Evolutionary conservation across 1,140 invertebrate genomes (phyloP).

Genomic region (Drosophila simulans): DNA sequence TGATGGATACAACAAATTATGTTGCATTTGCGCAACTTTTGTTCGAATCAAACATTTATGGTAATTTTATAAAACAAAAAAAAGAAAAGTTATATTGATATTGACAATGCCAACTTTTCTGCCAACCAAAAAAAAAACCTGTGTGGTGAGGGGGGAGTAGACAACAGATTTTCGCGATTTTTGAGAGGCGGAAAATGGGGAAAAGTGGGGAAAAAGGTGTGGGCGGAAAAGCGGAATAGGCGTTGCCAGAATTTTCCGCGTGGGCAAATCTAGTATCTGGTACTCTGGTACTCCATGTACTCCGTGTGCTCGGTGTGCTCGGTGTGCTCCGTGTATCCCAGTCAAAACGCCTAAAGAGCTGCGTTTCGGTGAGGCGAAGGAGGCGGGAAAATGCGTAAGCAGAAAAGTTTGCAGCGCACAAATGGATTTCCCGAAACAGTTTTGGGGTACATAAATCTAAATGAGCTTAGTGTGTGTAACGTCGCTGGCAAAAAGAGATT

Average conservation of each 20-base stretch:
- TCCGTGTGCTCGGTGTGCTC: background rate
- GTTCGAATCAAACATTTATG: conserved; percentile 14
- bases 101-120: background rate
- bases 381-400: conserved; percentile 39
- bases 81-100: conserved; percentile 2
- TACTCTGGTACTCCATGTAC: background rate
- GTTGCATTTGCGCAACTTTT: conserved; percentile 1
- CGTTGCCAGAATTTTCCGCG: background rate
- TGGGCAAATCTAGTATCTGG: conserved; percentile 4
- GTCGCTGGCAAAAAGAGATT: conserved; percentile 56
- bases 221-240: background rate
- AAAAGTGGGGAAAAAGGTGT: too few species aligned
- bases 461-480: conserved; percentile 74
- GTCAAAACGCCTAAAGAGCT: too few species aligned
- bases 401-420: conserved; percentile 52
- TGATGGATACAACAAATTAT: conserved; percentile 2
- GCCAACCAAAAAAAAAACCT: too few species aligned
- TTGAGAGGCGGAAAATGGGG: background rate
- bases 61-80: conserved; percentile 3
- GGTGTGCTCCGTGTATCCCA: too few species aligned
- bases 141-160: too few species aligned
- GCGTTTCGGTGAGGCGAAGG: background rate
- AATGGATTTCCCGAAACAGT: conserved; percentile 66
- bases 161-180: background rate
- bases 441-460: conserved; percentile 73